Base-by-base conservation (phyloP, 2,888 invertebrate species). In the Napeogenes inachia region DNA sequence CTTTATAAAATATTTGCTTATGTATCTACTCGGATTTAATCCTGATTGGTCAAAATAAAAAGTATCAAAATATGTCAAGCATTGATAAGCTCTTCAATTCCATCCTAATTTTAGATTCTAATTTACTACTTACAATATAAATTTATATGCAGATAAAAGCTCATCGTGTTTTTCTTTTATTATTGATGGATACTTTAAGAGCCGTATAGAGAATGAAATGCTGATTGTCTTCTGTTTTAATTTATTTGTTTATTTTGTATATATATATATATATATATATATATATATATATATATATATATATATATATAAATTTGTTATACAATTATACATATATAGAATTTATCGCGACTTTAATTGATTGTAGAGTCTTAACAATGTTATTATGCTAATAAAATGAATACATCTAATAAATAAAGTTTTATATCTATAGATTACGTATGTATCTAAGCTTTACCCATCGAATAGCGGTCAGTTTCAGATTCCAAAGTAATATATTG, bases 381-480 rank as follows among this genome's bases (percentile, higher is more conserved):
- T 35, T 35, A 35, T 5, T 35, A 35, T 35, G 35, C 35, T 35
- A 35, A 5, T 35, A 35, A 35, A 35, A 42, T 42, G 2, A 42
- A 5, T 42, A 10, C 2, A 12, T 42, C 3, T 42, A 42, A 42
- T 8, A 10, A 38, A 38, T 38, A 38, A 38, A 13, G n/a, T 13
- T 46, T 46, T n/a, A 46, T 10, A 46, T 10, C 12, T 46, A 46
- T 46, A 12, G 12, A 47, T 13, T 13, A 47, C 45, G 10, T 13
- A 47, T 50, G 30, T 30, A 30, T 5, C 30, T 50, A 50, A 42
- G 54, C 58, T 56, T 65, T 60, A 60, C 53, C 54, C 54, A 57
- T 13, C 53, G 57, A 59, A 63, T 60, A 60, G 62, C 60, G 62
- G 63, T 57, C 57, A 64, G 56, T 60, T 47, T 58, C 42, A 60